phyloP scores from a whole-genome alignment of 2,888 invertebrate genomes.

The Podotricha telesiphe region DNA sequence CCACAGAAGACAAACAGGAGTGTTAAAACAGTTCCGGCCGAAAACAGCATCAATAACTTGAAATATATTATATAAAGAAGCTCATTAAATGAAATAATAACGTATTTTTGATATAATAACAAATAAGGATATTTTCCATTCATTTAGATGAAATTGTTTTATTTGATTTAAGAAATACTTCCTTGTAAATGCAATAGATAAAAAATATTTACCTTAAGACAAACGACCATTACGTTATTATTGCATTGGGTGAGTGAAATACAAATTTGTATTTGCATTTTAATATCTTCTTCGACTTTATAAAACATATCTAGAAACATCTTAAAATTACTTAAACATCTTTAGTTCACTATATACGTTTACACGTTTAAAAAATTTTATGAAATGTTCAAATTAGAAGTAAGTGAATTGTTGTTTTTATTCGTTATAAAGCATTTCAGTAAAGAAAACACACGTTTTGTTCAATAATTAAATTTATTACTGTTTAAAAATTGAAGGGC shows the following conservation, averaged over 20 bases:
- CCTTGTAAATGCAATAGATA: neutral
- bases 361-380: neutral
- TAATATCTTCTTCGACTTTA: neutral
- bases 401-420: constrained; percentile 18
- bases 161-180: neutral
- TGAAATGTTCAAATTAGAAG: neutral
- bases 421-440: constrained; percentile 22
- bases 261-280: neutral
- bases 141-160: too few relatives aligned
- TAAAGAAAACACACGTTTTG: constrained; percentile 27
- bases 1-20: too few relatives aligned
- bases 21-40: too few relatives aligned
- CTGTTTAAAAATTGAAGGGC: constrained; percentile 48
- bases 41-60: too few relatives aligned
- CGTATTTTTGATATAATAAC: neutral
- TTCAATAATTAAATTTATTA: constrained; percentile 38
- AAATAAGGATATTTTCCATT: neutral
- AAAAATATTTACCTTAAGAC: neutral
- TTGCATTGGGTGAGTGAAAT: neutral
- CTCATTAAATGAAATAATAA: too few relatives aligned
- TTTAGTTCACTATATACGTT: too few relatives aligned
- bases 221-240: neutral
- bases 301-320: neutral
- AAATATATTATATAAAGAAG: too few relatives aligned
- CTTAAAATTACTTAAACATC: too few relatives aligned